These are phyloP conservation scores for Oreotrochilus melanogaster DNA, from an alignment of 2,113 vertebrate species.

Conservation along the genomic window DNA sequence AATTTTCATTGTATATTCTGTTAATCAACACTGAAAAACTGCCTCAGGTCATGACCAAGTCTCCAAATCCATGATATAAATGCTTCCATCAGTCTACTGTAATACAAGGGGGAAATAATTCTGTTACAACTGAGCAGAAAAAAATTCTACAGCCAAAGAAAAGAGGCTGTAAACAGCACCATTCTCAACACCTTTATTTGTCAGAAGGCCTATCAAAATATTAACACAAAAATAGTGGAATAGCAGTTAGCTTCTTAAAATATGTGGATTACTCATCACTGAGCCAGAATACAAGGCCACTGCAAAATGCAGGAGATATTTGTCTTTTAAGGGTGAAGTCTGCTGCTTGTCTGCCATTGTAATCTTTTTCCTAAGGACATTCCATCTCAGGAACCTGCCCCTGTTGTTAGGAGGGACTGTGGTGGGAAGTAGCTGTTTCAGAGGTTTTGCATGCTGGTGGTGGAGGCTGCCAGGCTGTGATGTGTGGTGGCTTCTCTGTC, in stretches of 20 bases:
- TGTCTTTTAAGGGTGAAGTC: neutral
- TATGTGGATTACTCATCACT: neutral
- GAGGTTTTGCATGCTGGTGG: neutral
- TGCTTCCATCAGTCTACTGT: neutral
- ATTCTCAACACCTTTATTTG: neutral
- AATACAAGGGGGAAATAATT: neutral
- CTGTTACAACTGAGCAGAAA: neutral
- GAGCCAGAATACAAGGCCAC: neutral
- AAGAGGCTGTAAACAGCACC: neutral
- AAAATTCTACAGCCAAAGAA: neutral
- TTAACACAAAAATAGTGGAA: neutral
- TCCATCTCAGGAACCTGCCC: neutral
- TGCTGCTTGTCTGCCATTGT: neutral
- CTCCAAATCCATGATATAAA: neutral
- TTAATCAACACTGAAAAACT: neutral
- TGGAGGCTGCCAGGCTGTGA: neutral
- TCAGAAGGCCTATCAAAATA: neutral
- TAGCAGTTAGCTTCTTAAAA: neutral
- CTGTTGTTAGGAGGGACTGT: neutral
- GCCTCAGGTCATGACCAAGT: neutral
- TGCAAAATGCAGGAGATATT: neutral
- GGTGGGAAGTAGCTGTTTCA: neutral
- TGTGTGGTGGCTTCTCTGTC: neutral
- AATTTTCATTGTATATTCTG: neutral
- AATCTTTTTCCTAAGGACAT: neutral